These are phyloP conservation scores for Callionymus lyra DNA, from an alignment of 2,113 vertebrate genomes.

Conservation along the genomic window DNA sequence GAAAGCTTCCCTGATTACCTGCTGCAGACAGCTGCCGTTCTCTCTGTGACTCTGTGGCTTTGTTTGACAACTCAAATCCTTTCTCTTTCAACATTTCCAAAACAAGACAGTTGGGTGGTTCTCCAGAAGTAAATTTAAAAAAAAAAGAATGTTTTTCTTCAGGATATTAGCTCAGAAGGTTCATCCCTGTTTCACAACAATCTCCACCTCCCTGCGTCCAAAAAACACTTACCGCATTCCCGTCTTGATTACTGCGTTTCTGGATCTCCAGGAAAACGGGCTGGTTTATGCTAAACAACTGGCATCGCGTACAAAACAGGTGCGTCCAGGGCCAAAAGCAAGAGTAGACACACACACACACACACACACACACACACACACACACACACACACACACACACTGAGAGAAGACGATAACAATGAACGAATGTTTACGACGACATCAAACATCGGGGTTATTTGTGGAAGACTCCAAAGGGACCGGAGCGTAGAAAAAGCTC, in stretches of 20 bases:
- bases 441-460: conserved; percentile 7
- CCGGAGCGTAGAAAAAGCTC: too few species aligned
- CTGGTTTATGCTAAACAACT: conserved; percentile 64
- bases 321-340: conserved; percentile 52
- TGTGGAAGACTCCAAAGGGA: too few species aligned
- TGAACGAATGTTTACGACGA: conserved; percentile 9
- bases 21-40: conserved; percentile 61
- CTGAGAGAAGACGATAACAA: too few species aligned
- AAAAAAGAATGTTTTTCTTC: neutral
- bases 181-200: conserved; percentile 75
- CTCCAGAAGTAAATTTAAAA: neutral
- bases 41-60: conserved; percentile 44
- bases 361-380: conserved; percentile 19
- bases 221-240: conserved; percentile 48
- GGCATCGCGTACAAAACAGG: conserved; percentile 54
- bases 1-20: conserved; percentile 55
- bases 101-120: conserved; percentile 7
- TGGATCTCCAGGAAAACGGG: conserved; percentile 68
- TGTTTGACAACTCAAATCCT: conserved; percentile 59
- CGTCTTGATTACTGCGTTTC: conserved; percentile 69
- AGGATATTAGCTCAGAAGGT: conserved; percentile 62
- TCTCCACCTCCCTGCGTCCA: conserved; percentile 74
- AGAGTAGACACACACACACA: conserved; percentile 11
- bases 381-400: conserved; percentile 10
- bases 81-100: conserved; percentile 43